Percentiles rank a stretch among this genome's conserved stretches.
phyloP scores from a whole-genome alignment of 2,888 invertebrate species.

The Ochlodes sylvanus region DNA sequence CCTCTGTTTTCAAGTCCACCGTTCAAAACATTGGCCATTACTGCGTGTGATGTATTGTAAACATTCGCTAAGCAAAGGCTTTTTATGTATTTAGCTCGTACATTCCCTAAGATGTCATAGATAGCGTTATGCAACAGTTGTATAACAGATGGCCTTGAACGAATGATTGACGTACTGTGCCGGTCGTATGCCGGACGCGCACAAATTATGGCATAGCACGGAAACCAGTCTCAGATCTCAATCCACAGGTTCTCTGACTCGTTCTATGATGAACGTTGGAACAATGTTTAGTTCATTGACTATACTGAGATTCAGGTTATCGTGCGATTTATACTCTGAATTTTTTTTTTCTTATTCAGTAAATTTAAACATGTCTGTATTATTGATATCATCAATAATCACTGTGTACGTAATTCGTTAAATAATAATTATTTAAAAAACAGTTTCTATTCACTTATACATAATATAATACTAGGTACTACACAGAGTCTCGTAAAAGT shows the following conservation, averaged over 20 bases:
- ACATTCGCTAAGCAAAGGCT: too few species aligned
- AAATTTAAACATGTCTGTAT: too few species aligned
- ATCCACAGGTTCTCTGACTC: conserved; percentile 19
- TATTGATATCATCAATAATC: too few species aligned
- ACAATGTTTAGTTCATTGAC: conserved; percentile 48
- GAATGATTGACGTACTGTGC: conserved; percentile 60
- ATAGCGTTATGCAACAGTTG: conserved; percentile 44
- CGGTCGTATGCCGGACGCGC: conserved; percentile 55
- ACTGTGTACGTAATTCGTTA: too few species aligned
- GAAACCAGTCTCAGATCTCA: conserved; percentile 54
- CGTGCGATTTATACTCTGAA: background rate
- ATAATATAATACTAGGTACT: too few species aligned
- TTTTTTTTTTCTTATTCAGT: too few species aligned
- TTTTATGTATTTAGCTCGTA: background rate
- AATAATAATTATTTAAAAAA: too few species aligned
- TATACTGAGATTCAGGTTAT: conserved; percentile 2
- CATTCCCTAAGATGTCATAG: background rate
- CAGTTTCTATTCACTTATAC: too few species aligned
- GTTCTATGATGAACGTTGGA: conserved; percentile 23
- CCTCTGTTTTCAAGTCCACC: too few species aligned
- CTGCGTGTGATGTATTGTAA: too few species aligned
- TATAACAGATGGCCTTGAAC: conserved; percentile 68
- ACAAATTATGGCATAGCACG: conserved; percentile 58
- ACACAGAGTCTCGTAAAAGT: too few species aligned
- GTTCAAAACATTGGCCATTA: too few species aligned